Evolutionary conservation across 2,888 invertebrate species (phyloP), one percentile per base, ranked within the genome.

Genomic region (Nezara viridula): DNA sequence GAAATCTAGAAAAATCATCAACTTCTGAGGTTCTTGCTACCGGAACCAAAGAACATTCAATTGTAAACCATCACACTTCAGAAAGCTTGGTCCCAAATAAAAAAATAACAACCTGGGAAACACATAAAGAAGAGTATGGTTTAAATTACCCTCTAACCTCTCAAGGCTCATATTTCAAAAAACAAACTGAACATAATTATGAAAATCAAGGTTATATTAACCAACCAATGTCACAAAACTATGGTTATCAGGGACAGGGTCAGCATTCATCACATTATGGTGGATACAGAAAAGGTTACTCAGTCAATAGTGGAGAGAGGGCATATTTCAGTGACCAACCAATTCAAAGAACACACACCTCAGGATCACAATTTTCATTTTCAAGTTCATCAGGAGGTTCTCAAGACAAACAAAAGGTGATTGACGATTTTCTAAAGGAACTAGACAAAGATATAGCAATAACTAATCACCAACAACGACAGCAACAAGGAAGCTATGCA

Each of bases 401-500:
- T 37, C 32, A 73, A 73, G 55, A 60, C 66, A 89, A 32, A 44
- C 16, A 89, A 2, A 77, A 60, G 52, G 50, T 40, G 77, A 88
- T 89, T 55, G 88, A 85, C n/a, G 81, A 66, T 24, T 89, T 89
- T 24, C 32, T 91, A 86, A 91, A 91, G 10, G 91, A 92, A 90
- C 60, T 92, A 90, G 91, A 90, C 90, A 90, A 89, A 90, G 92
- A 49, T 89, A 90, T 55, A 91, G 92, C 81, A 86, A 89, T 89
- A 86, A 88, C 55, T 90, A 40, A 93, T 93, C 90, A 92, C 93
- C 85, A 92, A 92, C 47, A 92, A 91, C 89, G 91, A 92, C 85
- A 92, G 92, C 60, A 66, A 40, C 47, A 66, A 27, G 60, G 44
- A 44, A 66, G 60, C 21, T 66, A 88, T 27, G 66, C 66, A 27